These are phyloP conservation scores for Reinhardtius hippoglossoides DNA, from an alignment of 2,113 vertebrate genomes.

Conservation along the genomic window DNA sequence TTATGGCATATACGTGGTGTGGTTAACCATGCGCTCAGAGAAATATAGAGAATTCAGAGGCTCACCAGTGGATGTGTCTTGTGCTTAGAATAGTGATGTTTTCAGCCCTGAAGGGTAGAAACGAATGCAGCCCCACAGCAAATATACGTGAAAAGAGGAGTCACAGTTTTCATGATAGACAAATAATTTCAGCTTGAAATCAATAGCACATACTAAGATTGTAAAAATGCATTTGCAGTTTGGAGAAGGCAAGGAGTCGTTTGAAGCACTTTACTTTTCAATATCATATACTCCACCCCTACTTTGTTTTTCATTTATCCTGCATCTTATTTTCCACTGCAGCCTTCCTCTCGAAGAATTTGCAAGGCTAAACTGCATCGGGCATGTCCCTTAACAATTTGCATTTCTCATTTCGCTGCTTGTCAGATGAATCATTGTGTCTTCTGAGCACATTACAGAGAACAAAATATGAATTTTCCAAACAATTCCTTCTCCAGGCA, in stretches of 20 bases:
- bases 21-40: constrained; percentile 17
- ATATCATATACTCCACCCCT: constrained; percentile 18
- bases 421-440: constrained; percentile 59
- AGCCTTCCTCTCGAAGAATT: constrained; percentile 33
- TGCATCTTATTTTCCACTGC: constrained; percentile 36
- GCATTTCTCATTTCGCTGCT: constrained; percentile 65
- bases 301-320: constrained; percentile 40
- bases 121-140: not conserved
- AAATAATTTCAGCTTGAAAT: constrained; percentile 53
- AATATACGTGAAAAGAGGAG: constrained; percentile 16
- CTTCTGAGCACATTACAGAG: constrained; percentile 29
- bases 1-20: constrained; percentile 10
- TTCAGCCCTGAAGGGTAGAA: constrained; percentile 14
- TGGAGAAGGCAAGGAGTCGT: constrained; percentile 31
- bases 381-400: constrained; percentile 49
- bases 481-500: constrained; percentile 31
- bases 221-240: constrained; percentile 53
- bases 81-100: constrained; percentile 17
- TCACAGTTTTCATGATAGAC: constrained; percentile 33
- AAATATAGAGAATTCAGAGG: not conserved
- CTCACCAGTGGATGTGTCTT: not conserved
- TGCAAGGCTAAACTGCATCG: constrained; percentile 49
- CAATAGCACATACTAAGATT: constrained; percentile 44
- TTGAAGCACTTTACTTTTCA: constrained; percentile 42
- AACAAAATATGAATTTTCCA: constrained; percentile 43